Conservation (phyloP, 1,140 invertebrate genomes). For the Charaxes varanes region DNA sequence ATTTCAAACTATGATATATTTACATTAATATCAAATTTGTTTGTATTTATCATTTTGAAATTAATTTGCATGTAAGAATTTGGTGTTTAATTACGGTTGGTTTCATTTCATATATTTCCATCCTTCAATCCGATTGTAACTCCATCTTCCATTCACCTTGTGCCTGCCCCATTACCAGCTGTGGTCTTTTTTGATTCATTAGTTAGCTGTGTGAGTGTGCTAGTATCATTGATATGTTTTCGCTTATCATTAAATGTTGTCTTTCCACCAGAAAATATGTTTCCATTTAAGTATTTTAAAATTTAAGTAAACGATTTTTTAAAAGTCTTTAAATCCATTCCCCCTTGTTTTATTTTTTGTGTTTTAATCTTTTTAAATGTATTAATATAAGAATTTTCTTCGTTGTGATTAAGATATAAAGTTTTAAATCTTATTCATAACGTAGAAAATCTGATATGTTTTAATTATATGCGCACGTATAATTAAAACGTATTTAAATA, state of each 20-base stretch:
- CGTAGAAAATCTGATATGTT: too few relatives aligned
- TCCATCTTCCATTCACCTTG: conserved; percentile 41
- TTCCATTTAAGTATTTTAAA: not conserved
- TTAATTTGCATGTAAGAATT: conserved; percentile 16
- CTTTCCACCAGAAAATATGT: conserved; percentile 40
- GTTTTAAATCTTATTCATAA: too few relatives aligned
- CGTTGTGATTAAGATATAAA: too few relatives aligned
- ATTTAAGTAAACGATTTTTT: not conserved
- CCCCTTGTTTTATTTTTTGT: not conserved
- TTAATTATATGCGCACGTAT: too few relatives aligned
- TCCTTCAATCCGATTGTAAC: conserved; percentile 35
- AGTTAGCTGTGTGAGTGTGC: conserved; percentile 54
- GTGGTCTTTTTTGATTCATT: conserved; percentile 64
- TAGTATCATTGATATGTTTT: conserved; percentile 47
- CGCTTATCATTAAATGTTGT: conserved; percentile 52
- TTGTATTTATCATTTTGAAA: conserved; percentile 2
- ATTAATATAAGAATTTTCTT: not conserved
- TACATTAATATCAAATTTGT: too few relatives aligned
- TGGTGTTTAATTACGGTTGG: conserved; percentile 10
- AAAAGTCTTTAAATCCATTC: not conserved
- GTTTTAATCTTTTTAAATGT: not conserved
- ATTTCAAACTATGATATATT: conserved; percentile 1
- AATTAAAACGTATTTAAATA: too few relatives aligned
- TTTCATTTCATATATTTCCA: conserved; percentile 26
- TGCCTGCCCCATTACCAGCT: conserved; percentile 35